These are phyloP conservation scores for Drosophila lacteicornis DNA, from an alignment of 1,140 invertebrate species.

Conservation along the genomic window DNA sequence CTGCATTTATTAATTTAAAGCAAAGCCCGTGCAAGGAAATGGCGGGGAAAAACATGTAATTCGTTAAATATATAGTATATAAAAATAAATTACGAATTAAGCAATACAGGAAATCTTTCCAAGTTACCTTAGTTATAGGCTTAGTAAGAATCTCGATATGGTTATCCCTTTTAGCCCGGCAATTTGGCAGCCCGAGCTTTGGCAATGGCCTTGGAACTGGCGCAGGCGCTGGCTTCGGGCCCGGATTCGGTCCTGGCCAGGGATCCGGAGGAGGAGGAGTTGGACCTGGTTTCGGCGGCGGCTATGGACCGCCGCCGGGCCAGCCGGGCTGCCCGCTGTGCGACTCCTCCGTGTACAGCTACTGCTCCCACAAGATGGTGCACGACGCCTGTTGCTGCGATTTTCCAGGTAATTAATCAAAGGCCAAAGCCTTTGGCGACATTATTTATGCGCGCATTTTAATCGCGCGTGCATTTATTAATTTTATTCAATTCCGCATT, in stretches of 20 bases:
- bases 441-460: slow-evolving; percentile 49
- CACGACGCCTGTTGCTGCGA: slow-evolving; percentile 91
- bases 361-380: slow-evolving; percentile 90
- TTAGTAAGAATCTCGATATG: background rate
- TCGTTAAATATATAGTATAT: background rate
- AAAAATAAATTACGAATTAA: background rate
- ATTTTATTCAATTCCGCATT: slow-evolving; percentile 45
- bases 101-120: background rate
- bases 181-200: slow-evolving; percentile 54
- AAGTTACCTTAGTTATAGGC: no score
- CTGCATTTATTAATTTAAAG: slow-evolving; percentile 7
- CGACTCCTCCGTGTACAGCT: slow-evolving; percentile 90
- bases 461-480: slow-evolving; percentile 35
- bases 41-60: background rate
- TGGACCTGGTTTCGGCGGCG: slow-evolving; percentile 8
- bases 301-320: slow-evolving; percentile 12
- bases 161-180: slow-evolving; percentile 32
- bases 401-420: slow-evolving; percentile 85
- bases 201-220: slow-evolving; percentile 42
- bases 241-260: background rate
- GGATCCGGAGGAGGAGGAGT: background rate
- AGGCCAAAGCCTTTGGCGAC: slow-evolving; percentile 19
- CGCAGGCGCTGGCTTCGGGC: slow-evolving; percentile 9
- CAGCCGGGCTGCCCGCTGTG: slow-evolving; percentile 88
- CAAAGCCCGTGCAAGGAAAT: background rate